These are phyloP conservation scores for Pristiophorus japonicus DNA, from an alignment of 2,113 vertebrate species.

Conservation along the genomic window DNA sequence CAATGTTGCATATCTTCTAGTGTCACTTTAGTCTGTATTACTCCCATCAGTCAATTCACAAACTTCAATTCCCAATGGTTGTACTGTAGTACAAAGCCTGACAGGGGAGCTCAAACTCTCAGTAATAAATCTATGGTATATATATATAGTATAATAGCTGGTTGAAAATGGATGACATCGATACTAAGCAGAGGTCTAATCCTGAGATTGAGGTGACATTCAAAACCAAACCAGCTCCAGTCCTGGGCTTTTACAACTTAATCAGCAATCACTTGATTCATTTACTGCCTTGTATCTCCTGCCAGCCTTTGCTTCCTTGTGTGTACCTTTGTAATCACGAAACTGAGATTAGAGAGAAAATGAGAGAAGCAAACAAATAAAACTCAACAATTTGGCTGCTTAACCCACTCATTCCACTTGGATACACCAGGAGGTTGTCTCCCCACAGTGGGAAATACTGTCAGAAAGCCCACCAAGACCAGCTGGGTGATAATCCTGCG, in stretches of 20 bases:
- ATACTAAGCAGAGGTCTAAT: neutral
- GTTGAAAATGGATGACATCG: neutral
- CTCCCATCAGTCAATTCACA: neutral
- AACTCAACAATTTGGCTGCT: neutral
- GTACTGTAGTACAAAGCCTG: neutral
- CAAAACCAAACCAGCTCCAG: neutral
- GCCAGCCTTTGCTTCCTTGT: neutral
- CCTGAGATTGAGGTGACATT: neutral
- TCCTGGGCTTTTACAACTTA: neutral
- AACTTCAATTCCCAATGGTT: neutral
- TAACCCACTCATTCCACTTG: neutral
- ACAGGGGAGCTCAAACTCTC: no score
- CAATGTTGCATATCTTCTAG: no score
- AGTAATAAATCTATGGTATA: neutral
- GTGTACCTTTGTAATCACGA: neutral
- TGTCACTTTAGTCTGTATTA: no score
- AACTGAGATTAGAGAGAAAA: neutral
- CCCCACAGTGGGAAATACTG: neutral
- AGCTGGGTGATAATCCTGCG: neutral
- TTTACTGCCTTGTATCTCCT: neutral
- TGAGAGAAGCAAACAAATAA: neutral
- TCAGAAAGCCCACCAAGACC: neutral
- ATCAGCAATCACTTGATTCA: neutral
- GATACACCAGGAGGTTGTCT: neutral
- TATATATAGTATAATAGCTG: neutral